phyloP scores from a whole-genome alignment of 2,113 vertebrate species.

The Sinocyclocheilus anshuiensis region DNA sequence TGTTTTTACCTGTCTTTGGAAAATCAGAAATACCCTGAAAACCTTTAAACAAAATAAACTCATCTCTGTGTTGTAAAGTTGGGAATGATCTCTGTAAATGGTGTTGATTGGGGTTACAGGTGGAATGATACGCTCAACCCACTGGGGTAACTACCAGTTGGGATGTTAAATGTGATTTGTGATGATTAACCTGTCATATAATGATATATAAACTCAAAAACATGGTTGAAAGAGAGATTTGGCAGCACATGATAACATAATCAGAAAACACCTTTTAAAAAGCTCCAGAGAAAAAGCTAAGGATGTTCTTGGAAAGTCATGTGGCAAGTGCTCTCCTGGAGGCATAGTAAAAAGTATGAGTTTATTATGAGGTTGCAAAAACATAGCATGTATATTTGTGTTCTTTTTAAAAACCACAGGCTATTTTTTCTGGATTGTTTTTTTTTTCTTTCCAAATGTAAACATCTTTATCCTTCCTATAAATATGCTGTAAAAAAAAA shows the following conservation, averaged over 20 bases:
- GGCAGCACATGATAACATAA: neutral
- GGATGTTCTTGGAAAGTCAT: neutral
- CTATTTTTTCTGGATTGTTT: too few species aligned
- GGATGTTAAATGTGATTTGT: neutral
- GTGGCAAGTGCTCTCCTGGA: neutral
- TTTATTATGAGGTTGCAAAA: neutral
- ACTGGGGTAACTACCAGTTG: neutral
- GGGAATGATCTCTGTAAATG: neutral
- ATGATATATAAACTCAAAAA: neutral
- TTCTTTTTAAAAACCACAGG: too few species aligned
- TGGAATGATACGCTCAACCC: neutral
- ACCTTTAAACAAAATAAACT: slow-evolving; percentile 3
- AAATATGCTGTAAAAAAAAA: too few species aligned
- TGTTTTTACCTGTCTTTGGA: slow-evolving; percentile 6
- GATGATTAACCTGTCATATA: neutral
- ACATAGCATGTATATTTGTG: too few species aligned
- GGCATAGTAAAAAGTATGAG: neutral
- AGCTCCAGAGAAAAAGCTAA: neutral
- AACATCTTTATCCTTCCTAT: too few species aligned
- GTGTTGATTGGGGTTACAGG: neutral
- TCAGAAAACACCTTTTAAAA: neutral
- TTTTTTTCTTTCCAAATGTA: too few species aligned
- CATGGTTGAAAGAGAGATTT: neutral
- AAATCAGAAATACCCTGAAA: neutral
- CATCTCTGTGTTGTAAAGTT: neutral